Conservation (phyloP, 1,140 invertebrate species). For the Colletes gigas region DNA sequence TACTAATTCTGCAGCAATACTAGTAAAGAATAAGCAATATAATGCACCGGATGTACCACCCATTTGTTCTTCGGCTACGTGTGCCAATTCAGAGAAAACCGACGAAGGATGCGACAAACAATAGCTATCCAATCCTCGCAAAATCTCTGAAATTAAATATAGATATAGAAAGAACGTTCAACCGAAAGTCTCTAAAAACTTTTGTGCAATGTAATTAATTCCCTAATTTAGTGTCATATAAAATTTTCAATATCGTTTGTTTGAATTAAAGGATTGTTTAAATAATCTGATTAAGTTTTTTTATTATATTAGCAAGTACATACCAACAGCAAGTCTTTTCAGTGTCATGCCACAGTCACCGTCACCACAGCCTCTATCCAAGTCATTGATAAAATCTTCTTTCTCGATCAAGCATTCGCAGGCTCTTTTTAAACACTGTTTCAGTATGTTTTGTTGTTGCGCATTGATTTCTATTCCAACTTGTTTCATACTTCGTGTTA, state of each 20-base stretch:
- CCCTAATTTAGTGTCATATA: too few species aligned
- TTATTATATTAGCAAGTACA: not conserved
- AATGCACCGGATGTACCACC: conserved; percentile 88
- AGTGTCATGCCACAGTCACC: conserved; percentile 91
- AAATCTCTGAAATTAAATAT: conserved; percentile 69
- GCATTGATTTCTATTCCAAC: conserved; percentile 75
- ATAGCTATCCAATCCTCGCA: conserved; percentile 73
- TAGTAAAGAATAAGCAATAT: conserved; percentile 87
- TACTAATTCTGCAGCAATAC: conserved; percentile 80
- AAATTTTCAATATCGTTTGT: too few species aligned
- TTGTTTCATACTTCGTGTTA: conserved; percentile 36
- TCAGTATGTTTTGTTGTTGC: conserved; percentile 76
- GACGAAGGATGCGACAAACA: conserved; percentile 76
- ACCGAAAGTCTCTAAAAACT: too few species aligned
- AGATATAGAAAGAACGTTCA: too few species aligned
- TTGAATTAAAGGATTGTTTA: too few species aligned
- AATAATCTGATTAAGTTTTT: too few species aligned
- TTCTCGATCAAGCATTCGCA: conserved; percentile 81
- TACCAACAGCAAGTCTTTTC: conserved; percentile 84
- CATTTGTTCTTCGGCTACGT: conserved; percentile 85
- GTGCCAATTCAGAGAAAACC: conserved; percentile 82
- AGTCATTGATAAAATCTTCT: conserved; percentile 84
- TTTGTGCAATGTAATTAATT: too few species aligned
- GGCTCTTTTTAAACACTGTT: conserved; percentile 80
- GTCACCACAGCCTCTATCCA: conserved; percentile 90